Evolutionary conservation across 2,888 invertebrate genomes (phyloP).

Genomic region (Prostheceraeus crozeri): DNA sequence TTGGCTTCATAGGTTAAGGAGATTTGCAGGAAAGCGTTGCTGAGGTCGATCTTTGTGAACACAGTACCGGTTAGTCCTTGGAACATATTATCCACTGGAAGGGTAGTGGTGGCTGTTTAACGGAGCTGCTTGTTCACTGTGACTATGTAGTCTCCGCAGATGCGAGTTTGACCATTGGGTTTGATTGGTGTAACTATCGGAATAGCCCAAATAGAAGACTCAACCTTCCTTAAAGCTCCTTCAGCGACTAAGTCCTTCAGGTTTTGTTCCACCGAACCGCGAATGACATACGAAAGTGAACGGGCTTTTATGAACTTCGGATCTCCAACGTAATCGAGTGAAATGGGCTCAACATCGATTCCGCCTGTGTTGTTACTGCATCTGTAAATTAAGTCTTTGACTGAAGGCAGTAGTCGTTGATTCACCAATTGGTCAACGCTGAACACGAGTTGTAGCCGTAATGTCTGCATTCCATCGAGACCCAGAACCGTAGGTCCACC

Average conservation of each 20-base stretch:
- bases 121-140: conserved; percentile 1
- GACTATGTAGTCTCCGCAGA: conserved; percentile 21
- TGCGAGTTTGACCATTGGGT: not conserved
- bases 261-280: conserved; percentile 12
- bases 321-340: conserved; percentile 14
- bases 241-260: not conserved
- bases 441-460: not conserved
- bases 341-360: conserved; percentile 3
- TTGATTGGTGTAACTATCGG: conserved; percentile 17
- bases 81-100: conserved; percentile 23
- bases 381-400: conserved; percentile 22
- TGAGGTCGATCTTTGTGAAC: conserved; percentile 7
- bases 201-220: not conserved
- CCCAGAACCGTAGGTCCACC: conserved; percentile 20
- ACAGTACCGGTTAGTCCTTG: conserved; percentile 2
- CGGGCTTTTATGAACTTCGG: not conserved
- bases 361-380: conserved; percentile 2
- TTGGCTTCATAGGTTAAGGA: not conserved
- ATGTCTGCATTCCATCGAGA: conserved; percentile 4
- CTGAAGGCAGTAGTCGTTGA: no score
- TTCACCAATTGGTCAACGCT: no score
- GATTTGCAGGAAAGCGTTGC: conserved; percentile 4
- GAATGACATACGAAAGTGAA: conserved; percentile 13
- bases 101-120: conserved; percentile 3
- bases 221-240: not conserved